Evolutionary conservation across 2,797 vertebrate species (phyloP).

Genomic region (Iguana delicatissima): DNA sequence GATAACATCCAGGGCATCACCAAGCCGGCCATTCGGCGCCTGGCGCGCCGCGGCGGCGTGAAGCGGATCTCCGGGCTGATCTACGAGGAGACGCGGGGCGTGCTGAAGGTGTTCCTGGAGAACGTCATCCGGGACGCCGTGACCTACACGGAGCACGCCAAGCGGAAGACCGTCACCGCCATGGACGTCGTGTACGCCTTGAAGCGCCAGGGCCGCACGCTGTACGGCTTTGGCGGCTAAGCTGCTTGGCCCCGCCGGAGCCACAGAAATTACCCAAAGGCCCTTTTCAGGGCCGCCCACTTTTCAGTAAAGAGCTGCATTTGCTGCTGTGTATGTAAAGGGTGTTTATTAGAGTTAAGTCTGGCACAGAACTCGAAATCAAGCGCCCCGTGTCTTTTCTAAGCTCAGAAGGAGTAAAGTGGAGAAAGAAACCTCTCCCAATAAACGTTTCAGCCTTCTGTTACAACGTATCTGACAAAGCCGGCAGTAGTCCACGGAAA

Average conservation of each 20-base stretch:
- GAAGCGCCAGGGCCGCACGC: constrained; percentile 33
- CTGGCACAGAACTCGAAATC: too few species aligned
- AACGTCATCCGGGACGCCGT: constrained; percentile 39
- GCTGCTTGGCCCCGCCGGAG: too few species aligned
- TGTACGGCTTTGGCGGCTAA: constrained; percentile 29
- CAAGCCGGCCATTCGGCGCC: constrained; percentile 27
- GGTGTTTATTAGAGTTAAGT: too few species aligned
- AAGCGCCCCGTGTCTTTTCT: too few species aligned
- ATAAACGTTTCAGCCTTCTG: too few species aligned
- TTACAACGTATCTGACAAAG: too few species aligned
- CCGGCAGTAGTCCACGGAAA: too few species aligned
- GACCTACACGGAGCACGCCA: constrained; percentile 43
- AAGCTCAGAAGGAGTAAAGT: too few species aligned
- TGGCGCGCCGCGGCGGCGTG: constrained; percentile 29
- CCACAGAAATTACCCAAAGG: neutral
- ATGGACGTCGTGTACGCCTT: constrained; percentile 39
- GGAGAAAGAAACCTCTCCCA: too few species aligned
- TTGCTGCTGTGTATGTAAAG: neutral
- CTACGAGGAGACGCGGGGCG: constrained; percentile 39
- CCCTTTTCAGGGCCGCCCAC: constrained; percentile 46
- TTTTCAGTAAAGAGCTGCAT: neutral
- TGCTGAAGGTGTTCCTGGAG: constrained; percentile 43
- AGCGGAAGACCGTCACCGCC: constrained; percentile 31
- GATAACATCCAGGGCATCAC: constrained; percentile 41
- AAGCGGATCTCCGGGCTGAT: constrained; percentile 40